Conservation (phyloP, 2,797 vertebrate genomes). For the Myotis planiceps region DNA sequence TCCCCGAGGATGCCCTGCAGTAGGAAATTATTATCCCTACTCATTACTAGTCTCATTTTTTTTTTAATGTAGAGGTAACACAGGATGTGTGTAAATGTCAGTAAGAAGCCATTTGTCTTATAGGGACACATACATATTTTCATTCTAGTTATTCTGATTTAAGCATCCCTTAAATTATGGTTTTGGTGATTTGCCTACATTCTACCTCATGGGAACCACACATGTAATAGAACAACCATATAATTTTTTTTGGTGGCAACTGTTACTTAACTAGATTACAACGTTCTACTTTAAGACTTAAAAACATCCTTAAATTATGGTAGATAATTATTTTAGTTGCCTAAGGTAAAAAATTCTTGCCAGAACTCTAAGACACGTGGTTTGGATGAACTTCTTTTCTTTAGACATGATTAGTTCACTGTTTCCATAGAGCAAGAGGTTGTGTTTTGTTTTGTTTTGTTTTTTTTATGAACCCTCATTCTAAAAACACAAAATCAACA, state of each 20-base stretch:
- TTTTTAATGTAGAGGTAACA: background rate
- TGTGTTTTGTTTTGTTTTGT: background rate
- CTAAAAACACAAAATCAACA: constrained; percentile 27
- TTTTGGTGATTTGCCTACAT: background rate
- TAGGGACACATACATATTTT: background rate
- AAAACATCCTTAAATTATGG: constrained; percentile 69
- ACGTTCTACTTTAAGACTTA: constrained; percentile 61
- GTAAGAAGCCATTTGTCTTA: background rate
- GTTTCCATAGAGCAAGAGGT: constrained; percentile 9
- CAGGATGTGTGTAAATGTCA: background rate
- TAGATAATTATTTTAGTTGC: constrained; percentile 57
- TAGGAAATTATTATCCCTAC: background rate
- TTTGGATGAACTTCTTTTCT: constrained; percentile 49
- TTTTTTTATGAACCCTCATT: background rate
- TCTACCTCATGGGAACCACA: background rate
- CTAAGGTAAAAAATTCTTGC: constrained; percentile 59
- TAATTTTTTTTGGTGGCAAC: constrained; percentile 20
- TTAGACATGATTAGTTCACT: constrained; percentile 44
- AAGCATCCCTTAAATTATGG: background rate
- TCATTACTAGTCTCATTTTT: background rate
- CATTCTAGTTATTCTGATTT: background rate
- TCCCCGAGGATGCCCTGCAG: background rate
- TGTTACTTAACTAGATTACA: constrained; percentile 46
- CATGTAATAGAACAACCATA: background rate
- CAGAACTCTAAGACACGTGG: constrained; percentile 25